These are phyloP conservation scores for Himalopsyche japonica DNA, from an alignment of 2,888 invertebrate species.

Conservation along the genomic window DNA sequence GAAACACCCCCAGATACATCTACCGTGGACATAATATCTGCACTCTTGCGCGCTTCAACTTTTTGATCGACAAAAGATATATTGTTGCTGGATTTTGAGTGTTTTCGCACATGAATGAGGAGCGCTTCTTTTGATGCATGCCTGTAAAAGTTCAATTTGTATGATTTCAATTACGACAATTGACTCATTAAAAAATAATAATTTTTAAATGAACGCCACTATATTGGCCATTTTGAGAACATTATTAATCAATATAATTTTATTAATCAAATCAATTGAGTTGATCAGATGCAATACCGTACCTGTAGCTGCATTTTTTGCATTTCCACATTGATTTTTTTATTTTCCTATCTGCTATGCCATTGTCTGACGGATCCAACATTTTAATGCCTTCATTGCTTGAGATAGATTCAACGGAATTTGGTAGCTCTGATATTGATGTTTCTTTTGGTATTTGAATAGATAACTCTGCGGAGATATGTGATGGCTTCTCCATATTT, in stretches of 20 bases:
- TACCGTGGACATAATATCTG: slow-evolving; percentile 50
- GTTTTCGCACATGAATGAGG: slow-evolving; percentile 56
- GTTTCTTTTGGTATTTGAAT: neutral
- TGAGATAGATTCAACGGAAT: neutral
- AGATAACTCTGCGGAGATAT: neutral
- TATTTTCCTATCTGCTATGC: slow-evolving; percentile 7
- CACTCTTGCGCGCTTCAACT: slow-evolving; percentile 39
- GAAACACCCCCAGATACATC: slow-evolving; percentile 59
- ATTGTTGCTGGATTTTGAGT: slow-evolving; percentile 41
- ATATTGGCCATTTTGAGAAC: too few species aligned
- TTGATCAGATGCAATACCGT: slow-evolving; percentile 44
- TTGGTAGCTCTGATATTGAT: neutral
- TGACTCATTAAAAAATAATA: neutral
- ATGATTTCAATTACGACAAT: neutral
- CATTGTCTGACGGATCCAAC: neutral
- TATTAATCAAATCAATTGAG: neutral
- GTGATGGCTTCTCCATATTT: slow-evolving; percentile 3
- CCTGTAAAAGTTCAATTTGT: slow-evolving; percentile 45
- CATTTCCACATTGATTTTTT: slow-evolving; percentile 82
- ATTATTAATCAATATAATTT: too few species aligned
- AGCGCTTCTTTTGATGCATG: slow-evolving; percentile 57
- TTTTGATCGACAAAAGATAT: slow-evolving; percentile 6
- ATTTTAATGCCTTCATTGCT: slow-evolving; percentile 8
- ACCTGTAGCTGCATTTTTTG: slow-evolving; percentile 88
- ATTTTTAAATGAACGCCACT: too few species aligned